Percentiles rank a stretch among this genome's conserved stretches.
These are phyloP conservation scores for Melopsittacus undulatus DNA, from an alignment of 2,797 vertebrate species.

Conservation along the genomic window DNA sequence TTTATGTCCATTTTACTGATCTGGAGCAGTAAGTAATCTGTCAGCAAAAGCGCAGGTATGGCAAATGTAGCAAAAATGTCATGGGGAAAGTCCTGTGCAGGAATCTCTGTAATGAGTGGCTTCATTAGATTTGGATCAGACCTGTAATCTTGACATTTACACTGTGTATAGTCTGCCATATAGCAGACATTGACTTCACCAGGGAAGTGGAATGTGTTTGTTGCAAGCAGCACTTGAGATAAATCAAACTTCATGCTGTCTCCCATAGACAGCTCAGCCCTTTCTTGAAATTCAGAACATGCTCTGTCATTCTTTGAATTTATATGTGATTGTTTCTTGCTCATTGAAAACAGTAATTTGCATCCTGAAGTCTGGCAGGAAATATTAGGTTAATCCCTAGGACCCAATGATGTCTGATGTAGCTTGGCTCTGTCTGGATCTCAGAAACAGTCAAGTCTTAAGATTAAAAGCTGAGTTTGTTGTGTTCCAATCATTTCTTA, in stretches of 20 bases:
- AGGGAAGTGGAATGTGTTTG: background rate
- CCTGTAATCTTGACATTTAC: background rate
- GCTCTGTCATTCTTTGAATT: background rate
- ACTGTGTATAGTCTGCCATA: background rate
- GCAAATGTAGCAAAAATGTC: background rate
- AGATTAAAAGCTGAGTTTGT: background rate
- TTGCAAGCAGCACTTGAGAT: background rate
- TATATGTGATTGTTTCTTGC: background rate
- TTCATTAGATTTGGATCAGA: rapidly evolving
- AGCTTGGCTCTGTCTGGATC: background rate
- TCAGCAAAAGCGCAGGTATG: background rate
- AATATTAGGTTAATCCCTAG: background rate
- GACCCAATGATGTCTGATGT: background rate
- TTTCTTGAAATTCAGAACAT: background rate
- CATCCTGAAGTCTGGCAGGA: background rate
- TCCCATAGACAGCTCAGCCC: background rate
- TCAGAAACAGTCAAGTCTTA: background rate
- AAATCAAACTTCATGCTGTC: background rate
- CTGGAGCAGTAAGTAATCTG: background rate
- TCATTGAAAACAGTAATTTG: background rate
- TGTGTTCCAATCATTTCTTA: background rate
- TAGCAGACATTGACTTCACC: background rate
- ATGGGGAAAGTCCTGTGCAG: background rate
- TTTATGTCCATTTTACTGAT: background rate
- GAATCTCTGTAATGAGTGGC: background rate